Conservation (phyloP, 92 coral and sea anemone genomes). For the Siderastrea siderea region DNA sequence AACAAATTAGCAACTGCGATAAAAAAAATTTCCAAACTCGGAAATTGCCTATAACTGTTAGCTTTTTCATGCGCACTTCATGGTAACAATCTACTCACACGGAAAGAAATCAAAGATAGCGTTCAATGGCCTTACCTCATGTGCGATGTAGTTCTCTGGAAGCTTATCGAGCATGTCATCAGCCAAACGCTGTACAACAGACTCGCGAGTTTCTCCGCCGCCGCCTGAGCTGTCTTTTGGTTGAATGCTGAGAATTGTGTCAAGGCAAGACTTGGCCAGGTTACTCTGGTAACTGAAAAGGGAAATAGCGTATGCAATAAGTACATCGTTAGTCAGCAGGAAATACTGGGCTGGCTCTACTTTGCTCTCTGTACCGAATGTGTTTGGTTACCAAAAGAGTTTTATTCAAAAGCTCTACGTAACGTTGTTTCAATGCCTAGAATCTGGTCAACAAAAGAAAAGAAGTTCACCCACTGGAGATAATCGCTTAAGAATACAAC, state of each 20-base stretch:
- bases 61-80: neutral
- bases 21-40: neutral
- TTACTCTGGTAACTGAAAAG: constrained; percentile 94
- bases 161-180: constrained; percentile 98
- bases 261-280: constrained; percentile 94
- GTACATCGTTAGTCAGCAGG: too few species aligned
- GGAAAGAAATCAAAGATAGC: neutral
- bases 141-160: constrained; percentile 96
- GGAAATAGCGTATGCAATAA: neutral
- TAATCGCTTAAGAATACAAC: too few species aligned
- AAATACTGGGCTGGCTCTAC: too few species aligned
- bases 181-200: constrained; percentile 97
- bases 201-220: constrained; percentile 99
- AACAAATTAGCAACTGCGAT: neutral
- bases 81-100: neutral
- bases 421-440: too few species aligned
- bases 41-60: neutral
- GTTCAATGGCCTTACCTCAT: constrained; percentile 78
- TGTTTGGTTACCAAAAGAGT: too few species aligned
- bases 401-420: too few species aligned
- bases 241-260: constrained; percentile 95
- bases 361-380: too few species aligned
- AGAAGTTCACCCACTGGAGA: too few species aligned
- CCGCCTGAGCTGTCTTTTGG: constrained; percentile 99
- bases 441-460: too few species aligned